Conservation (phyloP, 2,797 vertebrate genomes). For the Apodemus agrarius region DNA sequence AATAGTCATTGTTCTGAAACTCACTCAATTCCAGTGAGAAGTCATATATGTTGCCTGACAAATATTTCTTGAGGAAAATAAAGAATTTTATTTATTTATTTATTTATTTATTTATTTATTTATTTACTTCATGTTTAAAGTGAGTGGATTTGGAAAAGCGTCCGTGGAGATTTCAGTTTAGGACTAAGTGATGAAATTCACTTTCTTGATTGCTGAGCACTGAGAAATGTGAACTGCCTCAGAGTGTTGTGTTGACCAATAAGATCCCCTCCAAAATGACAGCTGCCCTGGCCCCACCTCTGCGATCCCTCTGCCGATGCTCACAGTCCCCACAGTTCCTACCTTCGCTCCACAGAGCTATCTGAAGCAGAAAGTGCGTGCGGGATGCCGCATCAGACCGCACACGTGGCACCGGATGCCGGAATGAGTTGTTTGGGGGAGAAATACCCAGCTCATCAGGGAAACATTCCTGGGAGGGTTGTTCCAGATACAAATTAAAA, state of each 20-base stretch:
- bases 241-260: not conserved
- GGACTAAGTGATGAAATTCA: not conserved
- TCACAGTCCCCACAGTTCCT: not conserved
- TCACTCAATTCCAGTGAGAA: not conserved
- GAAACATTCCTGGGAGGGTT: constrained; percentile 13
- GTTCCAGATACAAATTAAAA: constrained; percentile 19
- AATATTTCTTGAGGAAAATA: not conserved
- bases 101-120: not conserved
- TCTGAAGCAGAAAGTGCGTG: not conserved
- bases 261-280: not conserved
- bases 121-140: not conserved
- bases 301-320: not conserved
- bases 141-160: not conserved
- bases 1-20: not conserved
- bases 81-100: not conserved
- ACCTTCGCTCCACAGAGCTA: not conserved
- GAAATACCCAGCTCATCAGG: constrained; percentile 18
- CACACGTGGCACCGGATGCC: accelerated
- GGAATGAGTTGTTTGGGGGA: not conserved
- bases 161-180: not conserved
- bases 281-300: not conserved
- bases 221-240: not conserved
- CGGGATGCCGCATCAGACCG: not conserved
- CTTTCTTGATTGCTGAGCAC: not conserved
- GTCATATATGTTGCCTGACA: constrained; percentile 15